These are phyloP conservation scores for Eilema sororculum DNA, from an alignment of 2,888 invertebrate genomes.

Conservation along the genomic window DNA sequence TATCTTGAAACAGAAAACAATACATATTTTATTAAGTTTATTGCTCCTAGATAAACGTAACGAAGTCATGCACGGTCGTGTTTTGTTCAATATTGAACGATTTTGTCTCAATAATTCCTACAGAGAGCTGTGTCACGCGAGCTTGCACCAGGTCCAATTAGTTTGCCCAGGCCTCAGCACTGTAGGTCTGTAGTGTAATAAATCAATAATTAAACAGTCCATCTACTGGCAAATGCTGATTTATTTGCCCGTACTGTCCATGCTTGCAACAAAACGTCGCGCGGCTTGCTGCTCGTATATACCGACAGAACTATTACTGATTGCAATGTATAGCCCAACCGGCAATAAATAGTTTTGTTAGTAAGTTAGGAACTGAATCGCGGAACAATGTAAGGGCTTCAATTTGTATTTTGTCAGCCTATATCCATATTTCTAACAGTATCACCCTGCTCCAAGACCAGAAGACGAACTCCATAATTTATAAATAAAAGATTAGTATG, in stretches of 20 bases:
- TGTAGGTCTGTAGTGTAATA: conserved; percentile 65
- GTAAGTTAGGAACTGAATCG: conserved; percentile 2
- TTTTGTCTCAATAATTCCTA: conserved; percentile 81
- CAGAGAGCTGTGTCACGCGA: conserved; percentile 80
- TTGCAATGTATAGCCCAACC: conserved; percentile 49
- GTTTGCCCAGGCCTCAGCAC: conserved; percentile 67
- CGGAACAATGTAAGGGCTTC: background rate
- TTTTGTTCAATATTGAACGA: conserved; percentile 77
- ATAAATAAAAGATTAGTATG: no score
- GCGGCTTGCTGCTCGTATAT: conserved; percentile 32
- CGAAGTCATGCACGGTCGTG: conserved; percentile 71
- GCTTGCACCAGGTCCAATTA: conserved; percentile 81
- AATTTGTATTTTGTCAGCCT: background rate
- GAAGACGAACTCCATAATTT: no score
- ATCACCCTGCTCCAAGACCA: no score
- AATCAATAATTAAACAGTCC: conserved; percentile 86
- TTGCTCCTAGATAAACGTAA: conserved; percentile 67
- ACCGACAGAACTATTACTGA: conserved; percentile 51
- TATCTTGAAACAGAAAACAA: background rate
- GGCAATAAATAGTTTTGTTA: background rate
- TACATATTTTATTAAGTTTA: conserved; percentile 18
- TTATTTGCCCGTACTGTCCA: conserved; percentile 79
- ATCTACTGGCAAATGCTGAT: conserved; percentile 85
- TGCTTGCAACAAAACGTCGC: conserved; percentile 71
- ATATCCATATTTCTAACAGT: background rate